phyloP scores from a whole-genome alignment of 2,797 vertebrate species.

The Sebastes cheni region DNA sequence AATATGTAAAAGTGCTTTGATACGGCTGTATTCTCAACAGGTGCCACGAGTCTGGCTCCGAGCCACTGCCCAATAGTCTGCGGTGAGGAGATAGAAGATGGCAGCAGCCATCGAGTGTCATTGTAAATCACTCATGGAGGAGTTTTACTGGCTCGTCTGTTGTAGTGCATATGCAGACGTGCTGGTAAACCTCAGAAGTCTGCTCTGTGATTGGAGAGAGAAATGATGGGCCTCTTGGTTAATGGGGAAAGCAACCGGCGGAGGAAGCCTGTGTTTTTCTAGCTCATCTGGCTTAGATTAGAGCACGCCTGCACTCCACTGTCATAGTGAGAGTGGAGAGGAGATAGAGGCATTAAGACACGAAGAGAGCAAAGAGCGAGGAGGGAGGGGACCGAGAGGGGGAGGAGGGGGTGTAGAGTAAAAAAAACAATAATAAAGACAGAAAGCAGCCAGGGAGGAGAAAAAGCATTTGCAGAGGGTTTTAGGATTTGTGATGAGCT shows the following conservation, averaged over 20 bases:
- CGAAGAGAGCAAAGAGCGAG: constrained; percentile 31
- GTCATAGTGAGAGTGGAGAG: constrained; percentile 61
- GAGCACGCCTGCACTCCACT: constrained; percentile 61
- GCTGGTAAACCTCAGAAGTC: constrained; percentile 72
- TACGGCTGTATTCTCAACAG: constrained; percentile 52
- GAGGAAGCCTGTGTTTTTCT: constrained; percentile 74
- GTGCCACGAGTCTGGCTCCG: constrained; percentile 42
- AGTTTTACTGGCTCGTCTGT: constrained; percentile 62
- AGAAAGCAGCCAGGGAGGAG: constrained; percentile 24
- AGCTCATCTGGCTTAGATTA: constrained; percentile 83
- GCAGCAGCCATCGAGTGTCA: constrained; percentile 49
- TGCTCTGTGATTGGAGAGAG: constrained; percentile 64
- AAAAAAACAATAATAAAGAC: constrained; percentile 47
- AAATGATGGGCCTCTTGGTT: constrained; percentile 65
- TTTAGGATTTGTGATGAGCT: constrained; percentile 64
- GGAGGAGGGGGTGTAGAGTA: accelerated
- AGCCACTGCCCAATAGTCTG: constrained; percentile 33
- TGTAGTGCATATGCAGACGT: constrained; percentile 63
- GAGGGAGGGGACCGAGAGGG: background rate
- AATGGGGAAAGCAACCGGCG: constrained; percentile 67
- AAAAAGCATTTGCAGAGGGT: constrained; percentile 37
- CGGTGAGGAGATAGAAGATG: constrained; percentile 40
- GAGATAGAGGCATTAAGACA: constrained; percentile 67
- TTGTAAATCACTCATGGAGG: constrained; percentile 67
- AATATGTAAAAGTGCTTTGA: constrained; percentile 29